These are phyloP conservation scores for Aix galericulata DNA, from an alignment of 2,113 vertebrate species.

Conservation along the genomic window DNA sequence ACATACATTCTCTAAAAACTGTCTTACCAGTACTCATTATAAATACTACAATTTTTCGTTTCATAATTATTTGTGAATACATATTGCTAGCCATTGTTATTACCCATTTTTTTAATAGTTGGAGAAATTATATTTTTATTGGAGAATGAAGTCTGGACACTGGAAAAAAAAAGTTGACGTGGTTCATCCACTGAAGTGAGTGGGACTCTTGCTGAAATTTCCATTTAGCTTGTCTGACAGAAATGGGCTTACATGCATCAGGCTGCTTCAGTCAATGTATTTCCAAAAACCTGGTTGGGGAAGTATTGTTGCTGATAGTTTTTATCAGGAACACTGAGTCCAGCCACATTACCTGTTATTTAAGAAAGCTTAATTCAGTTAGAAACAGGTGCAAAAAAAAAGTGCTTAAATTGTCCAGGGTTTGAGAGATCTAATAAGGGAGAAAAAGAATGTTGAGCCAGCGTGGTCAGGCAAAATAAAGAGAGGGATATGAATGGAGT, in stretches of 20 bases:
- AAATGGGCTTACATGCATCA: not conserved
- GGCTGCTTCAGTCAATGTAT: not conserved
- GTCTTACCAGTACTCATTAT: not conserved
- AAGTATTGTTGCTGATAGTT: not conserved
- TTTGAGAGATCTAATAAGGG: not conserved
- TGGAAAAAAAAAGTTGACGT: not conserved
- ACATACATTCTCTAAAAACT: not conserved
- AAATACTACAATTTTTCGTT: not conserved
- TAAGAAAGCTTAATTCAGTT: not conserved
- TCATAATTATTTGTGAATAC: not conserved
- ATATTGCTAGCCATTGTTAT: constrained; percentile 2
- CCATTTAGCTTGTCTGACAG: not conserved
- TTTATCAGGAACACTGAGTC: not conserved
- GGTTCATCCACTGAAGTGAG: not conserved
- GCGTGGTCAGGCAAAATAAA: not conserved
- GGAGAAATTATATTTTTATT: not conserved
- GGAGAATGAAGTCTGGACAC: not conserved
- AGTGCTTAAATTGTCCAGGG: not conserved
- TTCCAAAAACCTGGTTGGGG: not conserved
- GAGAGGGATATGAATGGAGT: not conserved
- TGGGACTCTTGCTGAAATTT: not conserved
- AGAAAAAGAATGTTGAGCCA: not conserved
- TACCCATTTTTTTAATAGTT: not conserved
- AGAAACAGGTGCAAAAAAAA: not conserved
- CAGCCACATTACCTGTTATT: not conserved